Base-by-base conservation (phyloP, 2,797 vertebrate genomes). In the Anguilla obscura region DNA sequence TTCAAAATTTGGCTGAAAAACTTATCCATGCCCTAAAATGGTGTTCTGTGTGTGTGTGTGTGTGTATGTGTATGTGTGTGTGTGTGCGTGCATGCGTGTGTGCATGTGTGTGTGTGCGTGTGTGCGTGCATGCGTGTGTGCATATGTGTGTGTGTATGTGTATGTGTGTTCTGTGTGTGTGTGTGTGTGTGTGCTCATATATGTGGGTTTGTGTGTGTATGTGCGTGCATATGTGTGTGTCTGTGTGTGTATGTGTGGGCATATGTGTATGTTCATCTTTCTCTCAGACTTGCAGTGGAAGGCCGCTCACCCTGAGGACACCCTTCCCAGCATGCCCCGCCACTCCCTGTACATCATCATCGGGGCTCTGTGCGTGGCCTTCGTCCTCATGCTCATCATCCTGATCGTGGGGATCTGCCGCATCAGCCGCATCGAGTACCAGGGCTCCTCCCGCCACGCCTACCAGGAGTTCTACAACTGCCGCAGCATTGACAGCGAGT, bases 381-480 rank as follows among this genome's bases (percentile, higher is more conserved):
- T 99, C n/a, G 95, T 99, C 79, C 97, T 99, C 88, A 99, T 99
- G 99, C 96, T 99, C 85, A 99, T 99, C 95, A 99, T 99, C 92
- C 96, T 99, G 54, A 99, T 99, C 0, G 98, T 99, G 93, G 99
- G 99, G 0, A 99, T 99, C 93, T 99, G 99, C 88, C 98, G 99
- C 93, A 99, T 99, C 96, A 99, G 98, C 93, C 99, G 98, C 90
- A 99, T 99, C 0, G 99, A 99, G 92, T 99, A 99, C 94, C 99
- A 99, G 95, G 99, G 98, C 90, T 99, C 98, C 0, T 97, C 99
- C 12, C 94, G 98, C 88, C 98, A 99, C 0, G 97, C 98, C 92
- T 99, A 99, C 3, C 98, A 99, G 91, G 99, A 99, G 89, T 99
- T 99, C 90, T 99, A 99, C 96, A 99, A 99, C 96, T 99, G 99